Evolutionary conservation across 2,797 vertebrate species (phyloP).

Genomic region (Alfaro cultratus): DNA sequence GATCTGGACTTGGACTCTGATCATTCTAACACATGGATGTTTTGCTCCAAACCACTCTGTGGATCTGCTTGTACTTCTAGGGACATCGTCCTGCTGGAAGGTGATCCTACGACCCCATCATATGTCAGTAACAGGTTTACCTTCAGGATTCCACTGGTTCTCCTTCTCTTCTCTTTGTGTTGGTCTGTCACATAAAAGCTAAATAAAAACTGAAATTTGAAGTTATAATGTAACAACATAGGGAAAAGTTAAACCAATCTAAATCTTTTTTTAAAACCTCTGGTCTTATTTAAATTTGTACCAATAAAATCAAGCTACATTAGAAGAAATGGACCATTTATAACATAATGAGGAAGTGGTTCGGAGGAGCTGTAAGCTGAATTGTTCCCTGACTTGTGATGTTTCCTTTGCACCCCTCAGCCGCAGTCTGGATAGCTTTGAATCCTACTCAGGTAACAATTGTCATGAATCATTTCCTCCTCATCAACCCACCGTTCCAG

Average conservation of each 20-base stretch:
- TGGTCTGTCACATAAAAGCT: not conserved
- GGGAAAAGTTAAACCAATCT: not conserved
- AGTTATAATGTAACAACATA: not conserved
- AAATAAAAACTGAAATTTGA: not conserved
- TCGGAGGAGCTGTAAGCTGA: conserved; percentile 15
- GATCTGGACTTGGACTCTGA: not conserved
- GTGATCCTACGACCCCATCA: not conserved
- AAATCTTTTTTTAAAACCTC: not conserved
- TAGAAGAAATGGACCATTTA: not conserved
- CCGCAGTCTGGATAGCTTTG: conserved; percentile 88
- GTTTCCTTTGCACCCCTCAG: conserved; percentile 80
- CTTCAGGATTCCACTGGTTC: not conserved
- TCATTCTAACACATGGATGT: not conserved
- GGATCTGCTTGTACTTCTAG: not conserved
- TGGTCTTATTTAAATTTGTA: not conserved
- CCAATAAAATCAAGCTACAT: not conserved
- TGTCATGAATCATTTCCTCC: conserved; percentile 44
- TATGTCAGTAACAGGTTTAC: not conserved
- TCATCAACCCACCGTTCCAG: conserved; percentile 43
- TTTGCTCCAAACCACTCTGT: not conserved
- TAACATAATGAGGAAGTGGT: not conserved
- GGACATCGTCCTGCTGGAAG: not conserved
- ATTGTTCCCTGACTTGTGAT: conserved; percentile 68
- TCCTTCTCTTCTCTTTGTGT: not conserved
- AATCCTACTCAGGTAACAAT: conserved; percentile 85